Evolutionary conservation across 2,113 vertebrate species (phyloP).

Genomic region (Saiga tatarica): DNA sequence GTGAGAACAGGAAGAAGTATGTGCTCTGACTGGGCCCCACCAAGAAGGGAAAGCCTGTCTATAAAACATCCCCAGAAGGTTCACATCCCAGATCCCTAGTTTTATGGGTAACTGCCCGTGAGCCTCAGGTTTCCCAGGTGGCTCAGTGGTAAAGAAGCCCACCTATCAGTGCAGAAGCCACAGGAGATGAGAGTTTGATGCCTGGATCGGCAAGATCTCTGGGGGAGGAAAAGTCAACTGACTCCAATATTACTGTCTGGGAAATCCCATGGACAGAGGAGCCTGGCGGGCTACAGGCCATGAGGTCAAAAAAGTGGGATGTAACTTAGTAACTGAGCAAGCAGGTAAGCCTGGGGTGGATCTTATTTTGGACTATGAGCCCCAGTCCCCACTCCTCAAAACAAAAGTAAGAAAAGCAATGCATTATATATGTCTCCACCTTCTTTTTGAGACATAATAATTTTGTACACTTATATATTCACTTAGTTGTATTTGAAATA

Average conservation of each 20-base stretch:
- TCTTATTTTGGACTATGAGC: neutral
- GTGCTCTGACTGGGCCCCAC: too few relatives aligned
- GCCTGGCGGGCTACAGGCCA: neutral
- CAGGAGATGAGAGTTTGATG: accelerated
- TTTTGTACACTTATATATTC: neutral
- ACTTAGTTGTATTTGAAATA: neutral
- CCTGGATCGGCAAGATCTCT: neutral
- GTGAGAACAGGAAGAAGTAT: neutral
- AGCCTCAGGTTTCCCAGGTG: neutral
- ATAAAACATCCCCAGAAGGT: too few relatives aligned
- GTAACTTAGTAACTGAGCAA: neutral
- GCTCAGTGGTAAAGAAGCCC: neutral
- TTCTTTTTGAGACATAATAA: neutral
- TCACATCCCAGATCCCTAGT: neutral
- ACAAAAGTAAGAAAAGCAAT: neutral
- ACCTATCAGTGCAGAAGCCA: neutral
- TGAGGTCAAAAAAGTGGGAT: neutral
- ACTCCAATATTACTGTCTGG: neutral
- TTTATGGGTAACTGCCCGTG: too few relatives aligned
- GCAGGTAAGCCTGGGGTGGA: neutral
- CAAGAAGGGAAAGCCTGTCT: neutral
- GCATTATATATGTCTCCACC: neutral
- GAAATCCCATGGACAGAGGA: neutral
- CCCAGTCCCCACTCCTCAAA: neutral
- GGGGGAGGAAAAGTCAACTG: neutral